Evolutionary conservation across 2,113 vertebrate species (phyloP).

Genomic region (Notothenia coriiceps): DNA sequence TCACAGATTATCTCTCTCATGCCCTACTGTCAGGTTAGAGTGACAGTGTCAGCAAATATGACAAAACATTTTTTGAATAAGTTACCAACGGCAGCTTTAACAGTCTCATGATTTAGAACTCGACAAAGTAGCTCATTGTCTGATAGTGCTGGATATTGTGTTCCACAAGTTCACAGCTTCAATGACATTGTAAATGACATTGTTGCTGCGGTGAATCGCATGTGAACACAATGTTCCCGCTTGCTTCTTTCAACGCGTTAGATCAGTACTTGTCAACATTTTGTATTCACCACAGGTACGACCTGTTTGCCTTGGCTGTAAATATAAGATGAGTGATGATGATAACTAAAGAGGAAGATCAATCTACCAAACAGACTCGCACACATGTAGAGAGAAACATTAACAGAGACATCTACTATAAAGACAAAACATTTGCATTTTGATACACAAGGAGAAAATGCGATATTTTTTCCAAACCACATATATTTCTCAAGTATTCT

Average conservation of each 20-base stretch:
- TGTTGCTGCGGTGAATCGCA: background rate
- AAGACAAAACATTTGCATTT: background rate
- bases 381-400: background rate
- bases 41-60: too few species aligned
- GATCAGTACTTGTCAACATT: background rate
- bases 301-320: background rate
- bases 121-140: too few species aligned
- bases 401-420: background rate
- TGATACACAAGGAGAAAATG: background rate
- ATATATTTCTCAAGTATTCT: too few species aligned
- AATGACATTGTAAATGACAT: background rate
- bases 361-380: background rate
- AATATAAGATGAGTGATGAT: background rate
- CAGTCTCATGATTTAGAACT: too few species aligned
- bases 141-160: too few species aligned
- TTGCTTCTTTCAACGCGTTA: background rate
- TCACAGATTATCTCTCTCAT: too few species aligned
- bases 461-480: background rate
- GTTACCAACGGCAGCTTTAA: too few species aligned
- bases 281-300: background rate
- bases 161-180: too few species aligned
- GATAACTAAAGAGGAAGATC: background rate
- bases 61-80: too few species aligned
- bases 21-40: too few species aligned
- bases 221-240: background rate